Evolutionary conservation across 2,113 vertebrate genomes (phyloP), one percentile per base, ranked within the genome.

Genomic region (Nanorana parkeri): DNA sequence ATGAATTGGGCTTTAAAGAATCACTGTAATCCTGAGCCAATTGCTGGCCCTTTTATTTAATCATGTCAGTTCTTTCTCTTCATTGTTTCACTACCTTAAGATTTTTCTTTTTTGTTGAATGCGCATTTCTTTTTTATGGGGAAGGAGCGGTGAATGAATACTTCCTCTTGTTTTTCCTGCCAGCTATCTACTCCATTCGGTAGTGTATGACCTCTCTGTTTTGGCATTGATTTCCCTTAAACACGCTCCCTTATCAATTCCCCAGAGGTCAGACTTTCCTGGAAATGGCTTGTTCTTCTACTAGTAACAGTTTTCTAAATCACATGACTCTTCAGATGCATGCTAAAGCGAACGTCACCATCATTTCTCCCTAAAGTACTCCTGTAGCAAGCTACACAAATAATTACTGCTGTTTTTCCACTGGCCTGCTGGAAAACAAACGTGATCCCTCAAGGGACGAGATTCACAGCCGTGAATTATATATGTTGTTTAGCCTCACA

Each of bases 121-220:
- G 2, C n/a, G 41, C 5, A 61, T 61, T 17, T 15, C 56, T 20
- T 20, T 47, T 15, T 47, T 1, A 47, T 47, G 5, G 41, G 41
- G 41, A 47, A 3, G 26, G 20, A 28, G 54, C 7, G 55, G n/a
- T n/a, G 28, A 61, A 41, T 36, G 28, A 41, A 65, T 20, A n/a
- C 75, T 77, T 64, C 75, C 75, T 52, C 75, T 51, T 77, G 23
- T 61, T 77, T 77, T 77, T 65, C 60, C 60, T 77, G 74, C 13
- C 71, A 17, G 28, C 5, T 10, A 21, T 60, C 29, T 21, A 21
- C 32, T 19, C 60, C 21, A n/a, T 65, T 23, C 36, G 17, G 17
- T 23, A 21, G 20, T 36, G 26, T 52, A 36, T 41, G 28, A 78
- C 65, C 77, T 60, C 64, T 68, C n/a, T 79, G 20, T 56, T 61